Evolutionary conservation across 1,140 invertebrate species (phyloP), one percentile per base, ranked within the genome.

Genomic region (Zaprionus vittiger): DNA sequence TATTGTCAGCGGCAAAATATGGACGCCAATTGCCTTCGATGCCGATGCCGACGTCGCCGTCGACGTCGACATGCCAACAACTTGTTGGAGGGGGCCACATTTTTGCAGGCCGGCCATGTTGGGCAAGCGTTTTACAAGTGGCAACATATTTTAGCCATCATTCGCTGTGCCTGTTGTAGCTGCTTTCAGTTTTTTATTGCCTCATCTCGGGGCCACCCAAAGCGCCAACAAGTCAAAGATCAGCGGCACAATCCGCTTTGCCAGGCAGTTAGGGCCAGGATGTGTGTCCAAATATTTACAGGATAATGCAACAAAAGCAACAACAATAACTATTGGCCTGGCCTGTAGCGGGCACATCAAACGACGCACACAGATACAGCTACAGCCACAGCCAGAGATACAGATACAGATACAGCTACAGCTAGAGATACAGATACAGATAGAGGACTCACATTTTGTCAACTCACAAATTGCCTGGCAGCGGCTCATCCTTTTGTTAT

Each of bases 381-480:
- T 12, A 65, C n/a, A 54, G 17, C 7, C 11, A 38, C 22, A 44
- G 64, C 14, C 2, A 31, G 9, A 63, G 26, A 28, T 49, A 63
- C 61, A 47, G 26, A 28, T 49, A 63, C 61, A 47, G n/a, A 63
- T 20, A 28, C 57, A 60, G 28, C 5, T 2, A 38, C n/a, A 56
- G 37, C n/a, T 28, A 66, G 14, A 66, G 64, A 20, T 47, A 60
- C 17, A 68, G n/a, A 52, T 47, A 60, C 17, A 68, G n/a, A 52
- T 47, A 60, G 41, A 14, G 57, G 5, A 64, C 70, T 85, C 68
- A 81, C 85, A 89, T 87, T 91, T 91, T 91, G 89, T 91, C 83
- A 91, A 91, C 89, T 91, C 89, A 91, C 87, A 91, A 91, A 91
- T 91, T 91, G 77, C 72, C 76, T 64, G 56, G 65, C 74, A 64